Evolutionary conservation across 2,797 vertebrate species (phyloP).

Genomic region (Eidolon dupreanum): DNA sequence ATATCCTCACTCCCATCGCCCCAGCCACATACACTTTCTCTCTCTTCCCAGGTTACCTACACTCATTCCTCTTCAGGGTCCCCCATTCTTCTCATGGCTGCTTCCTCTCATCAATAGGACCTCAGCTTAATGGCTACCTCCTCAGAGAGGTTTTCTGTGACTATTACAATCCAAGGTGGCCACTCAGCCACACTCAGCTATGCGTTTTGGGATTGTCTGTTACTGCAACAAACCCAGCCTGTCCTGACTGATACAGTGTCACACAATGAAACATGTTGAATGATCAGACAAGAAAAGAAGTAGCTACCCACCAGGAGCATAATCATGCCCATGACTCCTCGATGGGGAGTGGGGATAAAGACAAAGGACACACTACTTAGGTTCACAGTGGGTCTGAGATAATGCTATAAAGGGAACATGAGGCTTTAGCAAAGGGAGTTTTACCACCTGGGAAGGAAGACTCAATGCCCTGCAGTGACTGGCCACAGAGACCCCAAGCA

Average conservation of each 20-base stretch:
- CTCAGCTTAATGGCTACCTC: neutral
- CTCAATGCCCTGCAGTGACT: neutral
- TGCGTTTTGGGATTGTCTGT: neutral
- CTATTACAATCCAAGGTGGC: neutral
- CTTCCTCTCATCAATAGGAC: neutral
- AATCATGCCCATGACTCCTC: neutral
- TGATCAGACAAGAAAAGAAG: neutral
- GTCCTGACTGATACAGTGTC: neutral
- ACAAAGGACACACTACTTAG: neutral
- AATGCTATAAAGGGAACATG: neutral
- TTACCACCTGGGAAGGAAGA: neutral
- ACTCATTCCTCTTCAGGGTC: neutral
- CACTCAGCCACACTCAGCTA: neutral
- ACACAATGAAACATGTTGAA: neutral
- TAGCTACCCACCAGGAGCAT: neutral
- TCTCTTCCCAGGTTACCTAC: neutral
- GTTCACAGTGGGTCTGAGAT: neutral
- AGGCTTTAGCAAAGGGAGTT: neutral
- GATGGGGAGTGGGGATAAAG: too few relatives aligned
- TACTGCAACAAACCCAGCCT: neutral
- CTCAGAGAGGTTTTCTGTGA: neutral
- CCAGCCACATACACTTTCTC: neutral
- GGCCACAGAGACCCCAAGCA: neutral
- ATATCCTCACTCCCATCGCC: neutral
- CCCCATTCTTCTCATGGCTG: neutral